Base-by-base conservation (phyloP, 2,797 vertebrate species). In the Sebastes iracundus region DNA sequence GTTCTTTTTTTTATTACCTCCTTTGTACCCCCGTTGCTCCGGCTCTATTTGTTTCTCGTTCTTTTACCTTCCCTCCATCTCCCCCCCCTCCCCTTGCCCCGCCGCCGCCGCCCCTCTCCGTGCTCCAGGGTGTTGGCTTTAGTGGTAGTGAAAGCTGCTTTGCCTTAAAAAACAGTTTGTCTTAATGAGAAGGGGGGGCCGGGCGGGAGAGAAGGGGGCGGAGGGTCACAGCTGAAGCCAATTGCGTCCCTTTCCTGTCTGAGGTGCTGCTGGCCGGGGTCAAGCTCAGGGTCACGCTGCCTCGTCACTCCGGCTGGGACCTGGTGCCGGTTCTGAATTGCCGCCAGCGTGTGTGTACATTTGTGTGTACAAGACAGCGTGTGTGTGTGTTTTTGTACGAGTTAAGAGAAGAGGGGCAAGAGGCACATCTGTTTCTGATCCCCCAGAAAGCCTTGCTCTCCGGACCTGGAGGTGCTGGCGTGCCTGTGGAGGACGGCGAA, bases 371-470 rank as follows among this genome's bases (percentile, higher is more conserved):
- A 66, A 64, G 84, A 80, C 81, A 27, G 85, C 53, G 30, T 82
- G 87, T 91, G 88, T 91, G 88, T 80, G 88, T 87, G 89, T 80
- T 78, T 91, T 87, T 89, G 84, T 84, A 79, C 22, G 60, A 92
- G 84, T 91, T 90, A 93, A 91, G 89, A 91, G 87, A 82, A 89
- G 86, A 88, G 81, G 88, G 84, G 89, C 90, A 91, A 81, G 77
- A 92, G 89, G 88, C 94, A 96, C 95, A 96, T 96, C 96, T 96
- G 96, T 95, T 94, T 95, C 92, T 94, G 94, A 96, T 96, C 90
- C 85, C 87, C 86, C 91, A 91, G 89, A 93, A 94, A 90, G 91
- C 89, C 79, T 92, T 78, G 92, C 92, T 94, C 91, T 85, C 81
- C 72, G 88, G 92, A 91, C 92, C 90, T 84, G 83, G 91, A 95